Evolutionary conservation across 2,797 vertebrate genomes (phyloP), one percentile per base, ranked within the genome.

Genomic region (Gallinago solitaria): DNA sequence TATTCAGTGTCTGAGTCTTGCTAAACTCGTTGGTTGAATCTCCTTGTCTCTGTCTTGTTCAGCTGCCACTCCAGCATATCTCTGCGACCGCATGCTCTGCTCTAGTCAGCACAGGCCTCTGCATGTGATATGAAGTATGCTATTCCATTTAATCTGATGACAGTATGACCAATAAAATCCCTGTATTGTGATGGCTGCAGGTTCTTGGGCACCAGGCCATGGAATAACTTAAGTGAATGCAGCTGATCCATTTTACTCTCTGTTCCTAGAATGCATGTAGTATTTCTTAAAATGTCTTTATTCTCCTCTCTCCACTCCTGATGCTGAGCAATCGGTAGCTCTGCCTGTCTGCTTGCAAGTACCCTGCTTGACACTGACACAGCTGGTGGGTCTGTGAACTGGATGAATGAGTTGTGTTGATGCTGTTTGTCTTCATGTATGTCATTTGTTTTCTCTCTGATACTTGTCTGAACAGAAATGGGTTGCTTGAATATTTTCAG

Each of bases 81-180:
- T 69, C 6, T 79, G 73, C 0, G 2, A 4, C n/a, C 1, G 1
- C 47, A 19, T 2, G 3, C 37, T 54, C 20, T 21, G 51, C 73
- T 74, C 32, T 19, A 4, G 43, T 32, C 67, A 84, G 48, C 37
- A 6, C 85, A 67, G 67, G 19, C 25, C 11, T 35, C 33, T 81
- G 65, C 56, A 6, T 35, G 56, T 33, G 21, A 0, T 50, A 21
- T 33, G 33, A 37, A 68, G 28, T 0, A 0, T 33, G 51, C 41
- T 56, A 1, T 59, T 59, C 75, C 51, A 7, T 74, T 70, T 39
- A 15, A 48, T 21, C 50, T 39, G 33, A 16, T n/a, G n/a, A 47
- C n/a, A 37, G 33, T 12, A 25, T 79, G 13, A 23, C 43, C 54
- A 39, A 39, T 51, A 8, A 76, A 82, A 54, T 28, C 70, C 13